Evolutionary conservation across 2,888 invertebrate species (phyloP).

Genomic region (Xanthia icteritia): DNA sequence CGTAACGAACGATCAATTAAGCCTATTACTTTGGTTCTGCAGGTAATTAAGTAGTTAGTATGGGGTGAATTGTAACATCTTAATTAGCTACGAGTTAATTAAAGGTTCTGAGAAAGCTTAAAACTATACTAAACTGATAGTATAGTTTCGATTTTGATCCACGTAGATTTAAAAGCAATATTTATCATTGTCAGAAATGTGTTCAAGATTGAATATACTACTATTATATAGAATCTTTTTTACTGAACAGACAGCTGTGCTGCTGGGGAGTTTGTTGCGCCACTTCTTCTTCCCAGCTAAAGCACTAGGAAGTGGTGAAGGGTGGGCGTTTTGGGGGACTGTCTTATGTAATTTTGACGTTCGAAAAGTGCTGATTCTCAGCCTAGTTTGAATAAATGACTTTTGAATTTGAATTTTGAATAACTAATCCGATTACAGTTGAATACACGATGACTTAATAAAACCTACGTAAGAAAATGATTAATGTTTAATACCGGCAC

Average conservation of each 20-base stretch:
- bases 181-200: neutral
- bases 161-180: neutral
- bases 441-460: neutral
- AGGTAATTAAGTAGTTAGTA: slow-evolving; percentile 13
- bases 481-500: neutral
- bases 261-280: too few species aligned
- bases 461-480: neutral
- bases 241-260: too few species aligned
- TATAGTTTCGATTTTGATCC: neutral
- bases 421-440: neutral
- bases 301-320: too few species aligned
- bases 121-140: neutral
- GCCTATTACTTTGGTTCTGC: slow-evolving; percentile 36
- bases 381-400: too few species aligned
- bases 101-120: neutral
- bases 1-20: slow-evolving; percentile 40
- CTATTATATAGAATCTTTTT: too few species aligned
- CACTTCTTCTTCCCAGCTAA: too few species aligned
- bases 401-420: too few species aligned
- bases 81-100: neutral
- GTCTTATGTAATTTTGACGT: too few species aligned
- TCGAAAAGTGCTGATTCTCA: too few species aligned
- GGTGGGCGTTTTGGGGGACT: too few species aligned
- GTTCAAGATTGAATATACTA: neutral
- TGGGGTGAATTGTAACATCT: neutral